Percentiles rank a stretch among this genome's conserved stretches.
Evolutionary conservation across 2,797 vertebrate genomes (phyloP).

Genomic region (Aphelocoma californica): DNA sequence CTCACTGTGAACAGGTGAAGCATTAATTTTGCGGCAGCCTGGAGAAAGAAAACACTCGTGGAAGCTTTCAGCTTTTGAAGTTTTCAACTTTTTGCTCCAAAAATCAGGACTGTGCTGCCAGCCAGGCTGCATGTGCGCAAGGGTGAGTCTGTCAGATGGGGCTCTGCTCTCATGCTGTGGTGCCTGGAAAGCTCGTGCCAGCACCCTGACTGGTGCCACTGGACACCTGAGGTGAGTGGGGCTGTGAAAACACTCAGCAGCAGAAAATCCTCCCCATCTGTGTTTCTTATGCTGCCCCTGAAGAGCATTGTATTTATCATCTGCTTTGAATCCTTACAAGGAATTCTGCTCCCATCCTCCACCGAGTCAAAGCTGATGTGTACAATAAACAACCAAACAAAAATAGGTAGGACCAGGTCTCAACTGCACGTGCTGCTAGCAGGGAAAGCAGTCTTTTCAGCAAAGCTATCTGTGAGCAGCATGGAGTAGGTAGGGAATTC

Average conservation of each 20-base stretch:
- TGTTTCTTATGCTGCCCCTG: background rate
- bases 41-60: background rate
- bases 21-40: background rate
- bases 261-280: background rate
- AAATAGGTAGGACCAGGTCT: background rate
- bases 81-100: background rate
- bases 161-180: background rate
- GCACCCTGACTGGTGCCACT: background rate
- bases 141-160: accelerated
- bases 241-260: background rate
- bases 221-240: background rate
- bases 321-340: background rate
- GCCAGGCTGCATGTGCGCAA: accelerated
- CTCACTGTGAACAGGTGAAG: background rate
- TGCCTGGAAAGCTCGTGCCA: background rate
- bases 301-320: background rate
- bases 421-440: accelerated
- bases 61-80: background rate
- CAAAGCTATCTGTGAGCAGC: background rate
- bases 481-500: background rate
- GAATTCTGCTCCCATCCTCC: background rate
- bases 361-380: accelerated
- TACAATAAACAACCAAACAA: background rate
- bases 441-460: background rate
- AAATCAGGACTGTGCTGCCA: accelerated